Base-by-base conservation (phyloP, 2,888 invertebrate species). In the Koerneria pararmatus region DNA sequence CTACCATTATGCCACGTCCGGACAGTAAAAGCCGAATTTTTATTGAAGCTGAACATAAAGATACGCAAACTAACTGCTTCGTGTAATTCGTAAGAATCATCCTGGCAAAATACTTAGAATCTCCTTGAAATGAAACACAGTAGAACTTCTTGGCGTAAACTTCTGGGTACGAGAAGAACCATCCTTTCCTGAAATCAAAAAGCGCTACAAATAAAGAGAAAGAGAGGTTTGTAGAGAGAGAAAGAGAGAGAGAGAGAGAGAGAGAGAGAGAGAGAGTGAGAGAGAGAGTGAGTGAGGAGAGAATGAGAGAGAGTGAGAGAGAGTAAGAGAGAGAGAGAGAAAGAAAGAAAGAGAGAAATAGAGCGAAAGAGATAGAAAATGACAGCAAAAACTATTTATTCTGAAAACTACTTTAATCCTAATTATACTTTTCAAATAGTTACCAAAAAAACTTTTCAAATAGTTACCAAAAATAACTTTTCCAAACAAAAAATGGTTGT, bases 141-240 rank as follows among this genome's bases (percentile, higher is more conserved):
- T 88, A 82, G 6, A 90, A 86, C 75, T 88, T 87, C 62, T 85
- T 86, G 0, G 88, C 88, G 37, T 88, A 88, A 0, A 93, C 85
- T 67, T 91, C 89, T 3, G 80, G 74, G 22, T 90, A 90, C 19
- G 90, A 89, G 88, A 90, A 91, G 84, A 90, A 91, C 82, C 85
- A 85, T 31, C 88, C 87, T 34, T 56, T 61, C 80, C 82, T 80
- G 62, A 59, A 70, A 68, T 24, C 11, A 51, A 8, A 51, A 24
- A 11, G 22, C 19, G 8, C 8, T 53, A n/a, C 11, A 15, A 22
- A 15, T 24, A 51, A 51, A 51, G 15, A n/a, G 53, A 15, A 8
- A 6, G 53, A 51, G 11, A 8, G 19, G 41, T 41, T 41, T 41
- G 41, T 19, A 41, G 19, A 41, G 41, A 41, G 41, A 41, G 19